Percentiles rank a stretch among this genome's conserved stretches.
Evolutionary conservation across 2,797 vertebrate genomes (phyloP).

Genomic region (Phoeniculus purpureus): DNA sequence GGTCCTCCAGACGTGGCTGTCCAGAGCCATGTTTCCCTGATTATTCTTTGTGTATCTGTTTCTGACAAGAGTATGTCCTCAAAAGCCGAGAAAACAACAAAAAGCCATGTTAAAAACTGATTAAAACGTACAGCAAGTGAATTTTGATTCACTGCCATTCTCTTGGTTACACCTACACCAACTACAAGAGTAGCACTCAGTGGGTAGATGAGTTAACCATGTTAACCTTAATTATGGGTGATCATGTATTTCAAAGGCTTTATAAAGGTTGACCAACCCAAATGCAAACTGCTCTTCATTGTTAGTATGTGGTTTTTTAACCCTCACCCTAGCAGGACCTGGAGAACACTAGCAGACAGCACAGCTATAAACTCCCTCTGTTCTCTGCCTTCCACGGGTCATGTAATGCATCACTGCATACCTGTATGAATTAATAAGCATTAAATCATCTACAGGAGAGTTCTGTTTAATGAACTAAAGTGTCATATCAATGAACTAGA

Average conservation of each 20-base stretch:
- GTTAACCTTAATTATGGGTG: not conserved
- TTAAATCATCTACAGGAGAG: not conserved
- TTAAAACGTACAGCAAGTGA: not conserved
- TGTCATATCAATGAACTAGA: not conserved
- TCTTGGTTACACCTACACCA: not conserved
- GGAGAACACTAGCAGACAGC: not conserved
- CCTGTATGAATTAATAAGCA: not conserved
- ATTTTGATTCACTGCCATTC: not conserved
- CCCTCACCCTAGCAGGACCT: not conserved
- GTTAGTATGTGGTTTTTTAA: not conserved
- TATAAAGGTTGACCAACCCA: not conserved
- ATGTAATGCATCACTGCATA: not conserved
- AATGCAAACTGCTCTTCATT: not conserved
- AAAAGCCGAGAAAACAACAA: not conserved
- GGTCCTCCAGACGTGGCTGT: not conserved
- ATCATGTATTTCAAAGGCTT: not conserved
- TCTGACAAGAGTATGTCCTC: not conserved
- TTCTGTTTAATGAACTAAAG: not conserved
- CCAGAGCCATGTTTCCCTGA: not conserved
- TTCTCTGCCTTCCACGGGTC: not conserved
- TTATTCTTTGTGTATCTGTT: not conserved
- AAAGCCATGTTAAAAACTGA: not conserved
- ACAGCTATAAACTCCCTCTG: not conserved
- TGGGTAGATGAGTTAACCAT: not conserved
- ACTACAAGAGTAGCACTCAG: accelerated